Conservation (phyloP, 2,113 vertebrate genomes). For the Neodontobutis hainanensis region DNA sequence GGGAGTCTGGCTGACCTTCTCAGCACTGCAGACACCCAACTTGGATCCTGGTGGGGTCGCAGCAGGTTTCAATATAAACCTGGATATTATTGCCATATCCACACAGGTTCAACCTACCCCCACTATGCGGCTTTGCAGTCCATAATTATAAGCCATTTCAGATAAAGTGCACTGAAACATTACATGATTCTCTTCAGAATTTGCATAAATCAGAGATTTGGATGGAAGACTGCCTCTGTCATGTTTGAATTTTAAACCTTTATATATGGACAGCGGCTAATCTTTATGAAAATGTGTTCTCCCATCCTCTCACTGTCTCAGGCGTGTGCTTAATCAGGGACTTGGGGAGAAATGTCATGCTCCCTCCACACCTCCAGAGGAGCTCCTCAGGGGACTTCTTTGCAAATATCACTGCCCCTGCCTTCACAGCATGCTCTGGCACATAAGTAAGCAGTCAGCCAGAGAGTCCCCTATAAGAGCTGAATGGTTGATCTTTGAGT, state of each 20-base stretch:
- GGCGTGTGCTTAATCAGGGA: slow-evolving; percentile 58
- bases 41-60: slow-evolving; percentile 35
- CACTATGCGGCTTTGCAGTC: slow-evolving; percentile 26
- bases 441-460: slow-evolving; percentile 45
- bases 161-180: slow-evolving; percentile 20
- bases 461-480: slow-evolving; percentile 16
- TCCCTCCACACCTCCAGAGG: slow-evolving; percentile 61
- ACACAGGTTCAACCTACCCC: slow-evolving; percentile 29
- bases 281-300: slow-evolving; percentile 38
- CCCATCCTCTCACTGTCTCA: slow-evolving; percentile 38
- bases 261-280: slow-evolving; percentile 23
- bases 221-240: slow-evolving; percentile 14
- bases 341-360: slow-evolving; percentile 67
- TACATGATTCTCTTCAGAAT: slow-evolving; percentile 12
- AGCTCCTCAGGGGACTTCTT: slow-evolving; percentile 54
- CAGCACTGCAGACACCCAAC: slow-evolving; percentile 30
- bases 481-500: background rate
- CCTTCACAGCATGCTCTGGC: slow-evolving; percentile 54
- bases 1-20: slow-evolving; percentile 72
- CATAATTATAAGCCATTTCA: slow-evolving; percentile 15
- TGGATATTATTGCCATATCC: slow-evolving; percentile 48
- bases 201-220: background rate
- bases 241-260: slow-evolving; percentile 32
- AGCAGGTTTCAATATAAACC: slow-evolving; percentile 39
- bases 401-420: slow-evolving; percentile 67